Percentiles rank a stretch among this genome's conserved stretches.
Evolutionary conservation across 2,888 invertebrate genomes (phyloP).

Genomic region (Bombylius major): DNA sequence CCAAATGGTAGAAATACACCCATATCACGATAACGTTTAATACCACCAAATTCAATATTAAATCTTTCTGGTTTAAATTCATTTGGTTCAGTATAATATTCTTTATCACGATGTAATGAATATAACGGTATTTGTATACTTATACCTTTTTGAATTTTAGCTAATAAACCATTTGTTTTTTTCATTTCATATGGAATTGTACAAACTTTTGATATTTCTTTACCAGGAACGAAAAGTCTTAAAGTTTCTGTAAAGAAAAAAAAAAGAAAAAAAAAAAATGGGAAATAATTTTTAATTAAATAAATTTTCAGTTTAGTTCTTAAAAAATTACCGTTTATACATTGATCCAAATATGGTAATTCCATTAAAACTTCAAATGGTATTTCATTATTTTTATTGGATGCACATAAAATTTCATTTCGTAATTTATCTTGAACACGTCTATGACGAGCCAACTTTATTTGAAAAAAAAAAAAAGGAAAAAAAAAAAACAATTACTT

Average conservation of each 20-base stretch:
- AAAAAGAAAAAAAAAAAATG: too few relatives aligned
- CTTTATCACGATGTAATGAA: conserved; percentile 23
- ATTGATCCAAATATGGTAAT: conserved; percentile 29
- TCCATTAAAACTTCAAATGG: conserved; percentile 26
- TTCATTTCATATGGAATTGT: conserved; percentile 21
- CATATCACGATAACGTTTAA: conserved; percentile 23
- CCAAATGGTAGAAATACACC: conserved; percentile 28
- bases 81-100: conserved; percentile 22
- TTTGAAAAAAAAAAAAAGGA: too few relatives aligned
- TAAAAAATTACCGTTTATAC: conserved; percentile 25
- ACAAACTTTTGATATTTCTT: conserved; percentile 23
- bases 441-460: too few relatives aligned
- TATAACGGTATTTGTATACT: conserved; percentile 23
- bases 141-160: conserved; percentile 20
- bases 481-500: too few relatives aligned
- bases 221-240: conserved; percentile 23
- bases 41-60: conserved; percentile 21
- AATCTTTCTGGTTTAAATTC: conserved; percentile 30
- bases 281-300: too few relatives aligned
- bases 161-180: conserved; percentile 22
- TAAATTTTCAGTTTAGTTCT: too few relatives aligned
- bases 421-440: conserved; percentile 22
- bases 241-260: conserved; percentile 11
- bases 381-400: conserved; percentile 16
- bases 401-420: conserved; percentile 20